phyloP scores from a whole-genome alignment of 2,888 invertebrate species.

The Eubasilissa splendida region DNA sequence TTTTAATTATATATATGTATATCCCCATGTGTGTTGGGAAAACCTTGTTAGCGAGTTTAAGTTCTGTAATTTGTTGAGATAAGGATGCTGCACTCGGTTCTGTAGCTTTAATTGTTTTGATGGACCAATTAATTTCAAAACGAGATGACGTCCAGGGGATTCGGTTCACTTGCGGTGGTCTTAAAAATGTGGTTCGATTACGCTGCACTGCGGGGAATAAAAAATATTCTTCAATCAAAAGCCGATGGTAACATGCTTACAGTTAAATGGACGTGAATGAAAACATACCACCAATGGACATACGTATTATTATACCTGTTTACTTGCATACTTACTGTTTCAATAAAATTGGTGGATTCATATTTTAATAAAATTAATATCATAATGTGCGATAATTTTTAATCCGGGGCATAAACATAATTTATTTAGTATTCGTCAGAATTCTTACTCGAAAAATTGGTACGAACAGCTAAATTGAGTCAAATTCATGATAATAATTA shows the following conservation, averaged over 20 bases:
- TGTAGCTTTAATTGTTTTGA: constrained; percentile 40
- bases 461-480: too few relatives aligned
- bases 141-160: background rate
- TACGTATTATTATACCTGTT: too few relatives aligned
- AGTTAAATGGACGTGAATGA: background rate
- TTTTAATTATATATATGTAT: background rate
- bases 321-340: too few relatives aligned
- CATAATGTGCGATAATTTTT: too few relatives aligned
- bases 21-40: constrained; percentile 16
- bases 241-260: background rate
- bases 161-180: background rate
- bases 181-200: background rate
- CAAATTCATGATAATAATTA: too few relatives aligned
- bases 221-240: background rate
- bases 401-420: too few relatives aligned
- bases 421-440: too few relatives aligned
- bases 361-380: too few relatives aligned
- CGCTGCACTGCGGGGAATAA: background rate
- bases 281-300: too few relatives aligned
- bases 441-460: too few relatives aligned
- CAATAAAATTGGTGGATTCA: too few relatives aligned
- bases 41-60: constrained; percentile 29
- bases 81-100: constrained; percentile 32
- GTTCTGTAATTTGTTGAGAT: constrained; percentile 48
- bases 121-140: constrained; percentile 41